These are phyloP conservation scores for Porites australiensis DNA, from an alignment of 64 coral and sea anemone genomes.

Conservation along the genomic window DNA sequence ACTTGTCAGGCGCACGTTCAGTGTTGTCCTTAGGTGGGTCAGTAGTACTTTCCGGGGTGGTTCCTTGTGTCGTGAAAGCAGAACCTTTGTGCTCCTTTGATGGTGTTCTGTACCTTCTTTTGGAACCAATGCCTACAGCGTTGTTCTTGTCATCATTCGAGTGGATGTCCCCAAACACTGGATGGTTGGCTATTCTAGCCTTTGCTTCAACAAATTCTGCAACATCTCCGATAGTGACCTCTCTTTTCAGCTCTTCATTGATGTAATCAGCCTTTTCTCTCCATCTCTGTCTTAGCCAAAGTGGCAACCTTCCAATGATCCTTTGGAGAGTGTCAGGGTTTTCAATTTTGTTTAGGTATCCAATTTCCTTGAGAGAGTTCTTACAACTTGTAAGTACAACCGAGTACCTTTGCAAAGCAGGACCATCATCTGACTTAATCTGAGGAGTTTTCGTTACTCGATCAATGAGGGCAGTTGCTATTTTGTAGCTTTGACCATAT, in stretches of 20 bases:
- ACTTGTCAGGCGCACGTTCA: neutral
- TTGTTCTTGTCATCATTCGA: neutral
- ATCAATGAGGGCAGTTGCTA: conserved; percentile 20
- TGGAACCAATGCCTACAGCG: neutral
- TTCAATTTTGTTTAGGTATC: conserved; percentile 42
- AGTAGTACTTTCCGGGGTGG: neutral
- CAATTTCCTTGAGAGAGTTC: conserved; percentile 47
- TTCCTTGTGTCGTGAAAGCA: neutral
- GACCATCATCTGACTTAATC: conserved; percentile 47
- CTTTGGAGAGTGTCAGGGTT: conserved; percentile 61
- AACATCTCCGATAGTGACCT: conserved; percentile 4
- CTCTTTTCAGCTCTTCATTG: neutral
- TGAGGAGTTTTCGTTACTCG: conserved; percentile 1
- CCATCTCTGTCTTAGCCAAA: no score
- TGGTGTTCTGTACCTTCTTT: neutral
- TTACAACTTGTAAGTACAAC: conserved; percentile 26
- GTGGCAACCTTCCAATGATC: conserved; percentile 9
- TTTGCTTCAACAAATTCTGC: conserved; percentile 43
- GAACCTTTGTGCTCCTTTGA: neutral
- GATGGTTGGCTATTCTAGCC: conserved; percentile 42
- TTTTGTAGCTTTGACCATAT: conserved; percentile 47
- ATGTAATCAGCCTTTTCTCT: conserved; percentile 12
- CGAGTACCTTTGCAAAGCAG: conserved; percentile 41
- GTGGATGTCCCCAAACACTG: conserved; percentile 27
- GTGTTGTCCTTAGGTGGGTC: neutral